Conservation (phyloP, 1,140 invertebrate species). For the Dufourea novaeangliae region DNA sequence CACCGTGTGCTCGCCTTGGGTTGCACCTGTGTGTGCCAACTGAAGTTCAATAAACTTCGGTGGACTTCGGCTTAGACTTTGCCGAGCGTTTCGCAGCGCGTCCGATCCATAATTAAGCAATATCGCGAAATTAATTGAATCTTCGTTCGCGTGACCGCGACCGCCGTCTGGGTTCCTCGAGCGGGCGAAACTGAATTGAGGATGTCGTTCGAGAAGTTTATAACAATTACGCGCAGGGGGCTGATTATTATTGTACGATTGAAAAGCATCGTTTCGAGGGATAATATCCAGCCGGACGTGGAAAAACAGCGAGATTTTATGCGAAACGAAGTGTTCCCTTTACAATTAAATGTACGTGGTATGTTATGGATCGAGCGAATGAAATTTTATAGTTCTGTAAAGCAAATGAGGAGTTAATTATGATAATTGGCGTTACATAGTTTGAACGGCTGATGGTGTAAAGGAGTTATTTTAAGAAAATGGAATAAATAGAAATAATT, state of each 20-base stretch:
- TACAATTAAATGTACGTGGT: background rate
- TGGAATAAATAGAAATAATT: too few relatives aligned
- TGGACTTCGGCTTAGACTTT: slow-evolving; percentile 8
- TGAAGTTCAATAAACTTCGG: slow-evolving; percentile 56
- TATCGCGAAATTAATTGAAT: slow-evolving; percentile 46
- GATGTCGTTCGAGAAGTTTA: slow-evolving; percentile 6
- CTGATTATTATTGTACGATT: background rate
- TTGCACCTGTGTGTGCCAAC: slow-evolving; percentile 54
- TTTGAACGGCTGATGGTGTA: too few relatives aligned
- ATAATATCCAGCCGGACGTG: background rate
- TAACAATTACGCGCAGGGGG: background rate
- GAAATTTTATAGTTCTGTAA: too few relatives aligned
- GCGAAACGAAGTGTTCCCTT: background rate
- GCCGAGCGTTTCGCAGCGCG: background rate
- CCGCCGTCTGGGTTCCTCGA: background rate
- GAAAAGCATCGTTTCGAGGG: background rate
- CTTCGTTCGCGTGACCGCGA: background rate
- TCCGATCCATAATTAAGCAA: slow-evolving; percentile 45
- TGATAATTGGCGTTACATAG: background rate
- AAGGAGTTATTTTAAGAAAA: too few relatives aligned
- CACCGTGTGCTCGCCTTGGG: slow-evolving; percentile 1
- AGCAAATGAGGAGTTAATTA: background rate
- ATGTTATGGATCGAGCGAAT: background rate
- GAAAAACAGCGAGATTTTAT: background rate
- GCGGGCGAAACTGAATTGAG: background rate